Evolutionary conservation across 1,140 invertebrate genomes (phyloP), one percentile per base, ranked within the genome.

Genomic region (Condylostylus longicornis): DNA sequence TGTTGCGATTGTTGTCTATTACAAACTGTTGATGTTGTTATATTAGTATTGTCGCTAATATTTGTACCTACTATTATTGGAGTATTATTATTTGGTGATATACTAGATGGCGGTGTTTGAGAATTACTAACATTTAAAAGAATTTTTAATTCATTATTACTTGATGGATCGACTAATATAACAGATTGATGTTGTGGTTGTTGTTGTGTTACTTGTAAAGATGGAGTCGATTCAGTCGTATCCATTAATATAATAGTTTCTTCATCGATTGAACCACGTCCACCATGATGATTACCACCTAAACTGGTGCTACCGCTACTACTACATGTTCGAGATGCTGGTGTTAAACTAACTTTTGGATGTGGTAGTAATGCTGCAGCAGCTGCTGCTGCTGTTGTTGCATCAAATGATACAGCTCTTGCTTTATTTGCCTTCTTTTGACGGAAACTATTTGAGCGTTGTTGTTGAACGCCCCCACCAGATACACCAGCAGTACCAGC

Each of bases 361-460:
- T n/a, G 33, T 25, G 18, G 23, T 25, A 25, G 7, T 54, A 46
- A 51, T 51, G 40, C 52, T 56, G 38, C 50, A 50, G 42, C 50
- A 47, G 28, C 51, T 51, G 31, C 46, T 47, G 36, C 47, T 49
- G 25, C 47, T 49, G 17, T 48, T 50, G 17, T 27, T 42, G 22
- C 29, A 34, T 18, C 30, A 25, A 38, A 31, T 21, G 30, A 38
- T 4, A 38, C 28, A 31, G 28, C 28, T 7, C 28, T 19, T 5
- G 17, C 5, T 32, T 38, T 38, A 12, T 34, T 34, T 20, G 34
- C 10, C 14, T 23, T 35, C 19, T 21, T 13, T 13, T 21, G 18
- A 18, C 18, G 21, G 22, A n/a, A 21, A 22, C 21, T 35, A 23
- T 35, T 23, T 25, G 34, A 31, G 15, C 29, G 29, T 6, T 31